Evolutionary conservation across 2,113 vertebrate species (phyloP).

Genomic region (Plotosus lineatus): DNA sequence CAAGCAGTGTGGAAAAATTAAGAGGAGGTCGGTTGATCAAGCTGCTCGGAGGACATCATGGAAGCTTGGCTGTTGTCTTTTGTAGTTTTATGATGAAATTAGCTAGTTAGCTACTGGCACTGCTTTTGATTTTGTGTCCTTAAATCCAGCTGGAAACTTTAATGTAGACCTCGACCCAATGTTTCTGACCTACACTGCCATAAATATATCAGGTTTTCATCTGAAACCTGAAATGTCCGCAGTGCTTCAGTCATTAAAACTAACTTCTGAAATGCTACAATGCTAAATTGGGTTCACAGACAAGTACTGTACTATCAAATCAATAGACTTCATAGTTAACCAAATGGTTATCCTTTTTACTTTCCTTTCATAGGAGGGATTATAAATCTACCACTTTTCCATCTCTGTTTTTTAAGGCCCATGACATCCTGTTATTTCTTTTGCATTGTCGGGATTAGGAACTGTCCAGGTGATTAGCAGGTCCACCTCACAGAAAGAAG

Average conservation of each 20-base stretch:
- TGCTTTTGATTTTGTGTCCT: not conserved
- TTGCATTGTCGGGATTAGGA: too few relatives aligned
- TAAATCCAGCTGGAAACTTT: not conserved
- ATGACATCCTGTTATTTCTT: too few relatives aligned
- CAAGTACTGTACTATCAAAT: conserved; percentile 18
- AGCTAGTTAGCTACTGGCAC: conserved; percentile 5
- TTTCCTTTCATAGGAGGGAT: conserved; percentile 37
- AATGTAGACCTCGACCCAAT: not conserved
- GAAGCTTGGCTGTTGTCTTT: conserved; percentile 19
- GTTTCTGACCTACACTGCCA: not conserved
- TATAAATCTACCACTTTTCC: conserved; percentile 43
- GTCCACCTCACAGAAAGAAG: too few relatives aligned
- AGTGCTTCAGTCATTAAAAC: conserved; percentile 10
- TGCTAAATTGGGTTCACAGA: conserved; percentile 20
- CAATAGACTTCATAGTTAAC: conserved; percentile 30
- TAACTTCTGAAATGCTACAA: conserved; percentile 35
- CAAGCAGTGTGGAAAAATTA: conserved; percentile 27
- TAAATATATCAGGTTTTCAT: conserved; percentile 3
- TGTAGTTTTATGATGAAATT: conserved; percentile 21
- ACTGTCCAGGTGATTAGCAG: too few relatives aligned
- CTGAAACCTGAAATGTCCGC: conserved; percentile 16
- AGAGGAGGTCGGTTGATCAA: conserved; percentile 17
- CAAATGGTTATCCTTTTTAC: conserved; percentile 32
- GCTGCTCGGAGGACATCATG: conserved; percentile 8
- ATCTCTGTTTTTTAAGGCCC: conserved; percentile 37